phyloP scores from a whole-genome alignment of 2,888 invertebrate species.

The Diabrotica balteata region DNA sequence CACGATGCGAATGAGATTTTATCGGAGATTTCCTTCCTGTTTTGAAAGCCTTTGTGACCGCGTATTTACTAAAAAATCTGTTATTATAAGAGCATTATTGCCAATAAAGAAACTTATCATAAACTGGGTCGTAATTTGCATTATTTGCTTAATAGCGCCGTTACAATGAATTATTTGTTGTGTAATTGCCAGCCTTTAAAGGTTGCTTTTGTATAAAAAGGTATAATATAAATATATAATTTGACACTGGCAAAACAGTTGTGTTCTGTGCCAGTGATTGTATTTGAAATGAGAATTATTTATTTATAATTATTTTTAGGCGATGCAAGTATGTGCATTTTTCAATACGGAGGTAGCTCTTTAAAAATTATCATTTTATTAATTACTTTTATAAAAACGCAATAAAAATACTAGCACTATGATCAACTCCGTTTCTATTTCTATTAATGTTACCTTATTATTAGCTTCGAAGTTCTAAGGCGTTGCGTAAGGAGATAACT shows the following conservation, averaged over 20 bases:
- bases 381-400: too few species aligned
- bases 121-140: constrained; percentile 47
- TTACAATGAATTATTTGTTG: constrained; percentile 34
- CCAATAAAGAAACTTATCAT: constrained; percentile 47
- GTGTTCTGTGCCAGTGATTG: too few species aligned
- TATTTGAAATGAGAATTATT: too few species aligned
- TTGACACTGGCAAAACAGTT: neutral
- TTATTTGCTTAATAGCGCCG: constrained; percentile 46
- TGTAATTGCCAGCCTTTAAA: constrained; percentile 32
- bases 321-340: too few species aligned
- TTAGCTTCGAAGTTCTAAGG: too few species aligned
- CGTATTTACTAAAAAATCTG: constrained; percentile 49
- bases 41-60: constrained; percentile 43
- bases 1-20: constrained; percentile 51
- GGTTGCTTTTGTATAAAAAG: constrained; percentile 20
- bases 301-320: too few species aligned
- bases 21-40: constrained; percentile 54
- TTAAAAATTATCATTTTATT: too few species aligned
- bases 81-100: constrained; percentile 50
- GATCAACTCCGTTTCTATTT: too few species aligned
- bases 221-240: neutral
- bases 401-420: too few species aligned
- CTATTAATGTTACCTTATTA: too few species aligned
- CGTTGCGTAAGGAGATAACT: too few species aligned
- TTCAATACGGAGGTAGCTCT: too few species aligned